Evolutionary conservation across 2,113 vertebrate genomes (phyloP), one percentile per base, ranked within the genome.

Genomic region (Nothocercus nigrocapillus): DNA sequence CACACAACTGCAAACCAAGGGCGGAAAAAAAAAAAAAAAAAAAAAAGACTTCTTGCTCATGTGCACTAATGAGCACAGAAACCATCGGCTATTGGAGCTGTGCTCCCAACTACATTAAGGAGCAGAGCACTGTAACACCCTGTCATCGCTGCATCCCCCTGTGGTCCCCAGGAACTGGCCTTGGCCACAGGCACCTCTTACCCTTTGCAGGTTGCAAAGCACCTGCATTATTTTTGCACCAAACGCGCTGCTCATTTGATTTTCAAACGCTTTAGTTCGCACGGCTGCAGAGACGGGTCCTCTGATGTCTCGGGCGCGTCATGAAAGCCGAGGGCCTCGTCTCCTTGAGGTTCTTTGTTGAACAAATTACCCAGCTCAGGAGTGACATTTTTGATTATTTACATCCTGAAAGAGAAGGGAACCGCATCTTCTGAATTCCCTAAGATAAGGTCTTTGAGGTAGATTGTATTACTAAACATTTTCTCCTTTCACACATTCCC

Each of bases 341-440:
- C 96, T 96, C 89, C 90, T 93, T 45, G 9, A 88, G 81, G 86
- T 94, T 76, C 96, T 95, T 96, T 97, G 97, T 96, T 94, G 90
- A 97, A 96, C 95, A 96, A 95, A 97, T 97, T 96, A 96, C 95
- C 91, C 94, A 54, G 96, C 92, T 97, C 95, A 86, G 77, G 88
- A 97, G 93, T 95, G 94, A 95, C 94, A 95, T 95, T 94, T 96
- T 89, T 14, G 3, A 95, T 96, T 96, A 96, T 94, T 96, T 94
- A 96, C 91, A 94, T 90, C 82, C 95, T 77, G 87, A 94, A 94
- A 96, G 95, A 93, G 88, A 73, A 76, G 53, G 78, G 82, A 95
- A 95, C 91, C 73, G 94, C 73, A 81, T 93, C 85, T 88, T 87
- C 93, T 75, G 58, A 85, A 70, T 93, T 83, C 89, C 87, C 83